Evolutionary conservation across 1,140 invertebrate species (phyloP), one percentile per base, ranked within the genome.

Genomic region (Euwallacea similis): DNA sequence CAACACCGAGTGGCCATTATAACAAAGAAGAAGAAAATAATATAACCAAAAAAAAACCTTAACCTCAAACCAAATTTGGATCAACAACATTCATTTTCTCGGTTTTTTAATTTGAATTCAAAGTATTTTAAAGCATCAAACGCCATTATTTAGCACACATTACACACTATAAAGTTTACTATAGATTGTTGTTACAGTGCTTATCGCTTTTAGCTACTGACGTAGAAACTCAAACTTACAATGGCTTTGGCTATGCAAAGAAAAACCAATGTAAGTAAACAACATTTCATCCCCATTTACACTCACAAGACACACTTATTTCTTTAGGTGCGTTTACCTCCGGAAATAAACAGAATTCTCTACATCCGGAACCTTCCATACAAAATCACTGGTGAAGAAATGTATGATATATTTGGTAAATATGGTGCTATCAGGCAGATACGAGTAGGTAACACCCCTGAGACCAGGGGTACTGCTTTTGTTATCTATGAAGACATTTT

Each of bases 371-470:
- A 99, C 85, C 85, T 99, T 59, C 98, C 98, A 0, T 99, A 99
- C 79, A 99, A 99, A 87, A 99, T 99, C 66, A 98, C 97, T 63
- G 94, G 94, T n/a, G 98, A 99, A 86, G 98, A 99, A 89, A 99
- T 99, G 98, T 99, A 99, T 81, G 98, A 99, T 85, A 99, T 99
- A 74, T 99, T 99, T 88, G 98, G 98, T 44, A 99, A 99, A 87
- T 99, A 98, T 86, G 98, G 98, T 79, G 97, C 98, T 11, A 98
- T 99, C 68, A 83, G 98, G 75, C 98, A 99, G 85, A 99, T 99
- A 66, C 85, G 98, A 86, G 93, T 98, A 92, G 98, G 98, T 2
- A 99, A 98, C 77, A 99, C 97, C 33, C 91, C 96, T 21, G 97
- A 99, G 84, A 98, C 97, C 0, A 90, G 95, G 85, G 98, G 98